These are phyloP conservation scores for Hemiscyllium ocellatum DNA, from an alignment of 2,113 vertebrate genomes.

Conservation along the genomic window DNA sequence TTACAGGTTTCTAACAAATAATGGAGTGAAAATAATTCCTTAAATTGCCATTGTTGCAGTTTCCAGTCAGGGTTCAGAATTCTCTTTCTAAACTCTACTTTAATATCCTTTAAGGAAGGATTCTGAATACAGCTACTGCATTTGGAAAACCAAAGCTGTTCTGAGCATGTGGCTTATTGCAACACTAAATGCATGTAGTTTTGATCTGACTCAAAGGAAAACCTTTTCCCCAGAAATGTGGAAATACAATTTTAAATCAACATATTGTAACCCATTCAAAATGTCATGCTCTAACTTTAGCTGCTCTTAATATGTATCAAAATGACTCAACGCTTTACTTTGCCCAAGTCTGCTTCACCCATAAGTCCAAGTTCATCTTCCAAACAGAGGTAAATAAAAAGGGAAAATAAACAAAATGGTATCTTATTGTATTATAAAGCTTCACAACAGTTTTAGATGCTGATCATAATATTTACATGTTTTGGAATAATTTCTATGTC, in stretches of 20 bases:
- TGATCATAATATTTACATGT: slow-evolving; percentile 5
- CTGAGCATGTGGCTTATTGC: not conserved
- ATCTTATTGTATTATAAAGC: not conserved
- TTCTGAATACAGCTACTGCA: not conserved
- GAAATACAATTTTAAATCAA: not conserved
- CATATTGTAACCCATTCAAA: not conserved
- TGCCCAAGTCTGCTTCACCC: too few species aligned
- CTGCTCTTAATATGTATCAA: not conserved
- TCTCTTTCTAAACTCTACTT: not conserved
- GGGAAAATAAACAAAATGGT: not conserved
- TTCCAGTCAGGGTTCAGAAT: not conserved
- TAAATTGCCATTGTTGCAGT: not conserved
- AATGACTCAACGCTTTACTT: not conserved
- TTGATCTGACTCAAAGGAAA: not conserved
- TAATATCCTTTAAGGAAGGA: not conserved
- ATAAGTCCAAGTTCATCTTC: not conserved
- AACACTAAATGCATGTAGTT: not conserved
- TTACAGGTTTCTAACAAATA: not conserved
- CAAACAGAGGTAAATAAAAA: not conserved
- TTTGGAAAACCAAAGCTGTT: not conserved
- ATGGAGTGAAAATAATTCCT: not conserved
- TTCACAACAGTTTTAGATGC: slow-evolving; percentile 6
- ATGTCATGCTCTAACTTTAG: not conserved
- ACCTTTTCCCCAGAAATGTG: not conserved
- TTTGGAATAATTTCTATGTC: not conserved